Percentiles rank a stretch among this genome's conserved stretches.
phyloP scores from a whole-genome alignment of 2,113 vertebrate genomes.

The Dromas ardeola region DNA sequence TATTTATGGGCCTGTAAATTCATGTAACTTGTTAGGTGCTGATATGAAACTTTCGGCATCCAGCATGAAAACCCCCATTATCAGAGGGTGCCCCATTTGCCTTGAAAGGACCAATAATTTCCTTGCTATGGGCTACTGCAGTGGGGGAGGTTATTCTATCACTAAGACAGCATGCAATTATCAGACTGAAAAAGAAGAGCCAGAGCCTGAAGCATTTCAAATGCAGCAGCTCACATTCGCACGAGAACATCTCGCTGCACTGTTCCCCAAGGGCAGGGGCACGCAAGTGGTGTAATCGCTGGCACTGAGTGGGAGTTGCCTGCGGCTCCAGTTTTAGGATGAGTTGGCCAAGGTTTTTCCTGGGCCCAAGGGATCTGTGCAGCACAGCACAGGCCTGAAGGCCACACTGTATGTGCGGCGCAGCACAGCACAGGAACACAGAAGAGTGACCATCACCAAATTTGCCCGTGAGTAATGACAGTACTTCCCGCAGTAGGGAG shows the following conservation, averaged over 20 bases:
- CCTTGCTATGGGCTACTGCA: background rate
- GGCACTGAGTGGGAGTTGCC: background rate
- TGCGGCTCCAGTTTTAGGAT: background rate
- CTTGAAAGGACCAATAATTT: background rate
- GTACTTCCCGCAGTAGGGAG: background rate
- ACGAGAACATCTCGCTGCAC: background rate
- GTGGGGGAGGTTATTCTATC: background rate
- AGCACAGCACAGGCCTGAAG: background rate
- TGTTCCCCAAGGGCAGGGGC: background rate
- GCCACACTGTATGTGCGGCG: rapidly evolving
- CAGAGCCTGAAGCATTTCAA: background rate
- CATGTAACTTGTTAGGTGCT: background rate
- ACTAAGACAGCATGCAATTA: background rate
- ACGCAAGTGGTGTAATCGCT: rapidly evolving
- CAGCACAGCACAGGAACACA: background rate
- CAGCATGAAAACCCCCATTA: background rate
- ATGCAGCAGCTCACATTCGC: rapidly evolving
- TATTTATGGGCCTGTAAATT: background rate
- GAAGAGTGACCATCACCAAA: background rate
- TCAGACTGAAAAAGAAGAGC: background rate
- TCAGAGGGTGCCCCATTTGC: background rate
- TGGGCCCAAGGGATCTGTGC: background rate
- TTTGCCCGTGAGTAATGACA: background rate
- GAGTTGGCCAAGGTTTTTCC: background rate
- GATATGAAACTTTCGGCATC: background rate